Conservation (phyloP, 2,888 invertebrate species). For the Catocala sponsa region DNA sequence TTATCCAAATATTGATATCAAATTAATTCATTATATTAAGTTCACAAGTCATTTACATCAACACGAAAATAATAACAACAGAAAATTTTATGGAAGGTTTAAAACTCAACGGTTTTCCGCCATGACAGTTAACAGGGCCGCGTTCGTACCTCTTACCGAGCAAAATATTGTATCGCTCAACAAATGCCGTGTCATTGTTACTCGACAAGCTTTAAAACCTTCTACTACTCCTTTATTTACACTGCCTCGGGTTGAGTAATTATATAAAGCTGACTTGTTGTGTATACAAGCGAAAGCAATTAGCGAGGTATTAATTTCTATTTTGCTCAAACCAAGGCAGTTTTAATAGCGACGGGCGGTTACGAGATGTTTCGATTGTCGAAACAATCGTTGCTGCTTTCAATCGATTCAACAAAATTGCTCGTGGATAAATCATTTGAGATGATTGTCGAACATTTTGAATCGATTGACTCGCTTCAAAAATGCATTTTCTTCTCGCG, state of each 20-base stretch:
- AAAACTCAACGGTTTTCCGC: conserved; percentile 27
- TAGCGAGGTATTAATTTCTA: neutral
- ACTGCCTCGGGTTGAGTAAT: conserved; percentile 22
- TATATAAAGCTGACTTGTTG: too few species aligned
- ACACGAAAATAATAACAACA: conserved; percentile 41
- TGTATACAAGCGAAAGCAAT: neutral
- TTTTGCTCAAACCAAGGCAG: conserved; percentile 12
- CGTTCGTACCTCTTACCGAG: neutral
- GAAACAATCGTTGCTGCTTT: too few species aligned
- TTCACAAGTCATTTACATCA: conserved; percentile 46
- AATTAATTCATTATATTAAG: conserved; percentile 14
- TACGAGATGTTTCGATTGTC: neutral
- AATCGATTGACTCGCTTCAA: too few species aligned
- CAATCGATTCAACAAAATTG: too few species aligned
- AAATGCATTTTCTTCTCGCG: too few species aligned
- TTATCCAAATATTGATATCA: too few species aligned
- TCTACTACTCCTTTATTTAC: neutral
- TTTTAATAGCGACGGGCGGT: conserved; percentile 13
- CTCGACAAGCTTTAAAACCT: conserved; percentile 9
- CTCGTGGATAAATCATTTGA: too few species aligned
- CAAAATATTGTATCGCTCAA: conserved; percentile 1
- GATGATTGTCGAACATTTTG: too few species aligned
- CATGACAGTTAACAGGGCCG: conserved; percentile 1
- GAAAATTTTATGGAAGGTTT: conserved; percentile 24
- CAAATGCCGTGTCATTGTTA: conserved; percentile 2